Conservation (phyloP, 2,888 invertebrate species). For the Petrolisthes manimaculis region DNA sequence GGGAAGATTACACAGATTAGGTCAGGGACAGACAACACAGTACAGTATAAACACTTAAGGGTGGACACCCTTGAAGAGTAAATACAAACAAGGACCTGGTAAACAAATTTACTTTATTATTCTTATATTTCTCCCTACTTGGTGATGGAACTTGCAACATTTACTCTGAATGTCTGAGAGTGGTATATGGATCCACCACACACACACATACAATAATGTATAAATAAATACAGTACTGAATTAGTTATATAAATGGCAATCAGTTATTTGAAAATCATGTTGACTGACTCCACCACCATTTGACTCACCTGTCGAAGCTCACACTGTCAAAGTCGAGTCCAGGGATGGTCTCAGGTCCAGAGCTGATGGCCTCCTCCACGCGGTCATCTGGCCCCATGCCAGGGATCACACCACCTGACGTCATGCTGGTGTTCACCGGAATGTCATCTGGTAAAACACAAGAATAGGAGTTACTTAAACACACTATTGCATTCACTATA, state of each 20-base stretch:
- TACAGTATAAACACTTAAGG: too few species aligned
- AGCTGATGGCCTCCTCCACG: conserved; percentile 74
- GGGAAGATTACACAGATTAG: too few species aligned
- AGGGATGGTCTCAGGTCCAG: conserved; percentile 76
- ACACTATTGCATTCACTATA: too few species aligned
- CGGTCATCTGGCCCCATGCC: conserved; percentile 99
- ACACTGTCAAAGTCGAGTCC: conserved; percentile 84
- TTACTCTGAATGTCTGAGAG: too few species aligned
- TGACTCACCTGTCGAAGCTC: conserved; percentile 64
- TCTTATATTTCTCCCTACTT: too few species aligned
- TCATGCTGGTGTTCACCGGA: conserved; percentile 28
- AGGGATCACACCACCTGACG: conserved; percentile 85
- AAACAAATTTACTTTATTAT: too few species aligned
- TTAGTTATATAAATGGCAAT: background rate
- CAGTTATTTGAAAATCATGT: background rate
- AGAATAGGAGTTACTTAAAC: too few species aligned
- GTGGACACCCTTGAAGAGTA: too few species aligned
- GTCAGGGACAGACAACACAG: too few species aligned
- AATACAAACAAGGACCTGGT: too few species aligned
- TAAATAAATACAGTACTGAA: background rate
- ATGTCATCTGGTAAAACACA: conserved; percentile 42
- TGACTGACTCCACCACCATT: background rate
- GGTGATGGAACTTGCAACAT: too few species aligned
- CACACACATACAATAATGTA: background rate
- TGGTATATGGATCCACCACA: too few species aligned